These are phyloP conservation scores for Oegoconia quadripuncta DNA, from an alignment of 2,888 invertebrate genomes.

Conservation along the genomic window DNA sequence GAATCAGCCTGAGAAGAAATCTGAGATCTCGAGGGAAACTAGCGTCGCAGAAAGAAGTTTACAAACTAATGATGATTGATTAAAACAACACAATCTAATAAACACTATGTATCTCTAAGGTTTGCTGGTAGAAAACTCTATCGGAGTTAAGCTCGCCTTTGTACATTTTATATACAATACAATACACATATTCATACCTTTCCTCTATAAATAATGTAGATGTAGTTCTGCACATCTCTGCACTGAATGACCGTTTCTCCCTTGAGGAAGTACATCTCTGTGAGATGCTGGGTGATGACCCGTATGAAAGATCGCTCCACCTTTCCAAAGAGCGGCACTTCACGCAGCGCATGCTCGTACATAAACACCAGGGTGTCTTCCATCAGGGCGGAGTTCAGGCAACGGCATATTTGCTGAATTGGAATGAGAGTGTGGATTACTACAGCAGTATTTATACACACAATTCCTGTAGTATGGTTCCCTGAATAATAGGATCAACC, in stretches of 20 bases:
- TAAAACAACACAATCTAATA: too few species aligned
- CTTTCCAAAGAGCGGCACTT: constrained; percentile 75
- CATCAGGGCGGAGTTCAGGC: constrained; percentile 72
- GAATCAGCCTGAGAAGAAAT: too few species aligned
- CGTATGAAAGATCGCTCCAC: constrained; percentile 76
- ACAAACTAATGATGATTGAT: too few species aligned
- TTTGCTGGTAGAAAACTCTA: too few species aligned
- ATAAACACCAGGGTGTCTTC: constrained; percentile 75
- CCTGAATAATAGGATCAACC: too few species aligned
- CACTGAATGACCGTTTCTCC: constrained; percentile 70
- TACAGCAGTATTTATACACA: background rate
- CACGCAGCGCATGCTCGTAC: constrained; percentile 71
- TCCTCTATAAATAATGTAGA: constrained; percentile 74
- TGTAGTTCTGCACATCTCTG: constrained; percentile 65
- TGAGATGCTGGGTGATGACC: constrained; percentile 71
- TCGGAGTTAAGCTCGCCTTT: too few species aligned
- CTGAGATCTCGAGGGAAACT: too few species aligned
- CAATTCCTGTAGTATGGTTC: background rate
- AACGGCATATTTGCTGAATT: constrained; percentile 61
- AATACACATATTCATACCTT: too few species aligned
- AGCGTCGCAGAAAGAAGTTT: too few species aligned
- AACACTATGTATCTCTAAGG: too few species aligned
- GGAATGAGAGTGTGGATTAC: too few species aligned
- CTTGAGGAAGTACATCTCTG: constrained; percentile 71
- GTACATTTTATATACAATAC: too few species aligned